phyloP scores from a whole-genome alignment of 1,140 invertebrate species.

The Ceratosolen fusciceps region DNA sequence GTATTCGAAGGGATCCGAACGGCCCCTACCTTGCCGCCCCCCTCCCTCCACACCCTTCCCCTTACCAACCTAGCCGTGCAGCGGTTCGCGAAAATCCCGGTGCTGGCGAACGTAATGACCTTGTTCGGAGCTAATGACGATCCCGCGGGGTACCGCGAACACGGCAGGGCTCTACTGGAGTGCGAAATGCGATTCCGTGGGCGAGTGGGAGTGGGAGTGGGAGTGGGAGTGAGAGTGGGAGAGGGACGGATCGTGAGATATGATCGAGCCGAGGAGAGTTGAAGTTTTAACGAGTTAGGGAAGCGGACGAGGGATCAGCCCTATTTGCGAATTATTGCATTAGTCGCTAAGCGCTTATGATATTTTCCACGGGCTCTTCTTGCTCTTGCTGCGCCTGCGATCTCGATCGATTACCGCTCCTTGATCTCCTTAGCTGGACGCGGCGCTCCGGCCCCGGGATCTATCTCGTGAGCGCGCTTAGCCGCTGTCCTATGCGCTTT shows the following conservation, averaged over 20 bases:
- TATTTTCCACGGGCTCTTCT: neutral
- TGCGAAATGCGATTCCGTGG: constrained; percentile 5
- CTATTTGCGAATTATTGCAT: constrained; percentile 41
- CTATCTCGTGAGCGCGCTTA: neutral
- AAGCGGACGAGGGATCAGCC: constrained; percentile 3
- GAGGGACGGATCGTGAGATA: neutral
- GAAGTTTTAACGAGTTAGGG: constrained; percentile 39
- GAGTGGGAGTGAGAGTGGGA: neutral
- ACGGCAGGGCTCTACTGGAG: neutral
- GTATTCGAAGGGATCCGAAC: too few relatives aligned
- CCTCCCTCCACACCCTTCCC: constrained; percentile 31
- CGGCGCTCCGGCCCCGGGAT: neutral
- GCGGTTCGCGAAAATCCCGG: too few relatives aligned
- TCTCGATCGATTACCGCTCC: too few relatives aligned
- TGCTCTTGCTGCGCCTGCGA: neutral
- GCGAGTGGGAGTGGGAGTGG: neutral
- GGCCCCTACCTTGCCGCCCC: too few relatives aligned
- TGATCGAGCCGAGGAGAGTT: constrained; percentile 4
- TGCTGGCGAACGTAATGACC: neutral
- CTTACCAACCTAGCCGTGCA: neutral
- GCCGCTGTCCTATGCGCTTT: neutral
- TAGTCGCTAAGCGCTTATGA: constrained; percentile 18
- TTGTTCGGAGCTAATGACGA: neutral
- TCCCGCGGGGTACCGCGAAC: neutral
- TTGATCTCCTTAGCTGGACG: neutral